Conservation (phyloP, 2,888 invertebrate species). For the Heteromyza rotundicornis region DNA sequence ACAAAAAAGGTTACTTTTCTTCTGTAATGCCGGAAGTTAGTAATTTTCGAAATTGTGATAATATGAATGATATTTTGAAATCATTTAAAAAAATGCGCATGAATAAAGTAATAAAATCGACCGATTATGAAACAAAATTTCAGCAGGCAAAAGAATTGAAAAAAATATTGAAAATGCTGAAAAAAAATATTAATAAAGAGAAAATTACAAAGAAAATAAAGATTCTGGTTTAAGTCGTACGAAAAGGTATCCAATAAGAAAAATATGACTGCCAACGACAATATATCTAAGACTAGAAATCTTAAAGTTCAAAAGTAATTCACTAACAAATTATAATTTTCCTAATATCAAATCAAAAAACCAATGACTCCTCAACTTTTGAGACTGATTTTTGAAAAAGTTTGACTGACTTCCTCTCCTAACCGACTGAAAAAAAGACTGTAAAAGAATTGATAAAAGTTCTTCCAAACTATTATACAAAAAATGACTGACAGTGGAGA, state of each 20-base stretch:
- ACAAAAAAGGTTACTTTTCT: too few relatives aligned
- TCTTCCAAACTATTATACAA: slow-evolving; percentile 16
- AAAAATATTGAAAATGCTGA: slow-evolving; percentile 49
- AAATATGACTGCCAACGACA: background rate
- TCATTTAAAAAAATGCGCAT: slow-evolving; percentile 53
- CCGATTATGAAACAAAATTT: background rate
- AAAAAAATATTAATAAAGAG: slow-evolving; percentile 47
- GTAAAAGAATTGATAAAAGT: slow-evolving; percentile 22
- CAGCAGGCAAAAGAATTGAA: slow-evolving; percentile 43
- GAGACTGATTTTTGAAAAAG: slow-evolving; percentile 17
- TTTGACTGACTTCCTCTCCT: slow-evolving; percentile 19
- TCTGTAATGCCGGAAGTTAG: slow-evolving; percentile 30
- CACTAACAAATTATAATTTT: too few relatives aligned
- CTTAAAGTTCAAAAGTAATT: too few relatives aligned
- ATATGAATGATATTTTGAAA: slow-evolving; percentile 48
- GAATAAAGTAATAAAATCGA: slow-evolving; percentile 35
- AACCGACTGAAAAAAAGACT: too few relatives aligned
- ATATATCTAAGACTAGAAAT: too few relatives aligned
- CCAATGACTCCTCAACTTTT: slow-evolving; percentile 2
- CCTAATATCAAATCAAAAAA: too few relatives aligned
- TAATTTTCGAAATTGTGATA: slow-evolving; percentile 34
- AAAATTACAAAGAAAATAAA: slow-evolving; percentile 47
- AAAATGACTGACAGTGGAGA: slow-evolving; percentile 53
- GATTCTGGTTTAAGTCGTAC: slow-evolving; percentile 33
- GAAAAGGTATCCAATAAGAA: too few relatives aligned